Evolutionary conservation across 2,888 invertebrate species (phyloP), one percentile per base, ranked within the genome.

Genomic region (Oscheius myriophilus): DNA sequence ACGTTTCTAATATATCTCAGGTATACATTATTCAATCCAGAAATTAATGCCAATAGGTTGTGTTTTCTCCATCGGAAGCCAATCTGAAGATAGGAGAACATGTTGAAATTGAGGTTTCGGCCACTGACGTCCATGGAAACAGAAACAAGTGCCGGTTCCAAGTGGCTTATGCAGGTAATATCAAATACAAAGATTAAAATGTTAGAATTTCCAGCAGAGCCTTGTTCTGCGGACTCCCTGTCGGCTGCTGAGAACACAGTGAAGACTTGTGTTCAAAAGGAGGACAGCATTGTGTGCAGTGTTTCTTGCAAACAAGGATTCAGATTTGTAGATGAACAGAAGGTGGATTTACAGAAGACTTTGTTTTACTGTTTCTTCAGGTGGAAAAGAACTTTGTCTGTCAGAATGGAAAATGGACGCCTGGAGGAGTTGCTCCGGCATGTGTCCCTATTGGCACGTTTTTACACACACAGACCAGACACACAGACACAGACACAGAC

Each of bases 211-310:
- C 69, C 76, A 85, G 82, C 84, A 1, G 83, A 84, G 51, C 75
- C 82, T 16, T 96, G 96, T 84, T 94, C 95, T 0, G 93, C 94
- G 83, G 95, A 95, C 94, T 95, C 96, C 86, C 87, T 96, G 7
- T 92, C 92, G 87, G 91, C 93, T 4, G 95, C 96, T 0, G 92
- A 92, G 0, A 92, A 95, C 87, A 95, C 95, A 54, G 62, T 74
- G 33, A 85, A 84, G 64, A 70, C 69, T 25, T 87, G 87, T 39
- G 68, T 64, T 9, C 70, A 73, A 85, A 95, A 95, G 23, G 92
- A 92, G 3, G 93, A 93, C 67, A 83, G 84, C 39, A 87, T 88
- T 83, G 85, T 86, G 0, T 87, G 85, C 59, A 93, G 65, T 33
- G 72, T 86, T n/a, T 55, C 74, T 2, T 86, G 86, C 70, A 65